phyloP scores from a whole-genome alignment of 2,113 vertebrate genomes.

The Hippocampus guttulatus region DNA sequence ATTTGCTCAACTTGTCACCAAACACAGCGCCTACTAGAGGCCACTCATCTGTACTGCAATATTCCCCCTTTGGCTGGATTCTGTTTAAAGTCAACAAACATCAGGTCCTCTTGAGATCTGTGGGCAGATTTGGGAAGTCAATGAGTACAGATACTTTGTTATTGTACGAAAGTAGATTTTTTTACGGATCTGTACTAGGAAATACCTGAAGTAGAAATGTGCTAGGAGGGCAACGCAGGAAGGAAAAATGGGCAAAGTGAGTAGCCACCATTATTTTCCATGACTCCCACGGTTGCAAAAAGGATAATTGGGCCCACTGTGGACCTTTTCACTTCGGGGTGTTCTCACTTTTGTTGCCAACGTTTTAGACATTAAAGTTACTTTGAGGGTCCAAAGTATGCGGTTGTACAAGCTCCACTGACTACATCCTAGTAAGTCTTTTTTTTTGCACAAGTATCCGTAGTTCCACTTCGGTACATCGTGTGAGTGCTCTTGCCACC shows the following conservation, averaged over 20 bases:
- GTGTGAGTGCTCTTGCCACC: background rate
- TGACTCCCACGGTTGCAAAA: background rate
- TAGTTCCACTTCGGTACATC: background rate
- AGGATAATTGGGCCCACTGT: background rate
- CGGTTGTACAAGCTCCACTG: background rate
- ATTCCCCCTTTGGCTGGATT: background rate
- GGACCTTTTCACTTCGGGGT: background rate
- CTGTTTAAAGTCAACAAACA: background rate
- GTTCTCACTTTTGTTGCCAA: background rate
- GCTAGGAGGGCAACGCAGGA: background rate
- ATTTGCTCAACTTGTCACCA: background rate
- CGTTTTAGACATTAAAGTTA: background rate
- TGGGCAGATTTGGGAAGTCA: background rate
- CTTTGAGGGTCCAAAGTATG: background rate
- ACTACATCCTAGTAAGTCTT: background rate
- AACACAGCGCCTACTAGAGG: background rate
- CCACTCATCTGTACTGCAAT: background rate
- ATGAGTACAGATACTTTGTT: too few species aligned
- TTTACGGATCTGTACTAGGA: too few species aligned
- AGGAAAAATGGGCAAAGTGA: background rate
- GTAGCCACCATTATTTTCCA: background rate
- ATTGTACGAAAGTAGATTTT: too few species aligned
- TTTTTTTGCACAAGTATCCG: too few species aligned
- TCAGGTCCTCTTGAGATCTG: background rate
- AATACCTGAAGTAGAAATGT: background rate